Evolutionary conservation across 2,888 invertebrate species (phyloP).

Genomic region (Macrophya annulata): DNA sequence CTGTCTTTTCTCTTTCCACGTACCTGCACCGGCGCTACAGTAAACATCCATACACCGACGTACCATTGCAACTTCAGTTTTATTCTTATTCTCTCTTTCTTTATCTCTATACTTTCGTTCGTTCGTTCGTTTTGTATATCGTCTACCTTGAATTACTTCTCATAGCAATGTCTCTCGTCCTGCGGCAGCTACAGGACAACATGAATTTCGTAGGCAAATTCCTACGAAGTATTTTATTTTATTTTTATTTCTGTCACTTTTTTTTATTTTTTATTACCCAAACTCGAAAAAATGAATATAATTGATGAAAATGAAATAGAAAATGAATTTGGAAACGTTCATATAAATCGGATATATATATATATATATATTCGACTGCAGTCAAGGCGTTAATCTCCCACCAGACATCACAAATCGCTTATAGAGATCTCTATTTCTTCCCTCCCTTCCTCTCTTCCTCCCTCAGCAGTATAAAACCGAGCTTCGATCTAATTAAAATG

Average conservation of each 20-base stretch:
- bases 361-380: too few relatives aligned
- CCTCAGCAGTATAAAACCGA: conserved; percentile 23
- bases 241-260: neutral
- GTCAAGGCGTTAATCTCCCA: conserved; percentile 30
- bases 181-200: neutral
- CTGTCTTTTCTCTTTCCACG: conserved; percentile 39
- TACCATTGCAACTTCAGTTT: conserved; percentile 13
- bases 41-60: conserved; percentile 29
- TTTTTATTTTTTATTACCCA: neutral
- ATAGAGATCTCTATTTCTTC: conserved; percentile 36
- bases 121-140: neutral
- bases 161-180: neutral
- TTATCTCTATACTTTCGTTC: neutral
- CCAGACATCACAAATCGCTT: conserved; percentile 46
- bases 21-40: neutral
- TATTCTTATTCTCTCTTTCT: conserved; percentile 10
- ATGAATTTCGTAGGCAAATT: neutral
- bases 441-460: neutral
- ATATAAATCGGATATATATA: too few relatives aligned
- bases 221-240: neutral
- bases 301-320: neutral
- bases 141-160: conserved; percentile 35
- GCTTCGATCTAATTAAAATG: conserved; percentile 54
- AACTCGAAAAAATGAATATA: neutral
- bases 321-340: neutral